A percentile compares a stretch with the other conserved stretches of the same genome.
Evolutionary conservation across 2,113 vertebrate genomes (phyloP).

Genomic region (Stictonetta naevosa): DNA sequence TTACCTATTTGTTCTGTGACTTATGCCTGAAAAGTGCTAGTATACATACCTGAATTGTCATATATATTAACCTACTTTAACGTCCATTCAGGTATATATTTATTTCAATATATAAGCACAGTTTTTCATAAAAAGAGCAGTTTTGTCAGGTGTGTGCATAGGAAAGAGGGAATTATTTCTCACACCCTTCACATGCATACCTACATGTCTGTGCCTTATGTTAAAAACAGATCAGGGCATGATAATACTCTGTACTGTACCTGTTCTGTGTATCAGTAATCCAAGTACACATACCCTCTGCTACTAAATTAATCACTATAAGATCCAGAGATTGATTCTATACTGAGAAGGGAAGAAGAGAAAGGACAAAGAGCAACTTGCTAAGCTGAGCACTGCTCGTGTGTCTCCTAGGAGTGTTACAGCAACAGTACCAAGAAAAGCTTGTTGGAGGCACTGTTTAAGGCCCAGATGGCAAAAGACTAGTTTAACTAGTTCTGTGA

Average conservation of each 20-base stretch:
- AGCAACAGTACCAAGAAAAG: neutral
- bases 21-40: neutral
- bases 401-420: neutral
- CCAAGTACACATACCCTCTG: neutral
- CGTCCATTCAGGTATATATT: fast-evolving
- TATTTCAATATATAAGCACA: neutral
- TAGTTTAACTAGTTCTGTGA: neutral
- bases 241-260: neutral
- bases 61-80: neutral
- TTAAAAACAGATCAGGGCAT: neutral
- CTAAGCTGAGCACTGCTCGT: neutral
- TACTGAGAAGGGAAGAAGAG: neutral
- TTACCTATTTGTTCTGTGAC: neutral
- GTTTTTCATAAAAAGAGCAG: neutral
- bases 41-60: neutral
- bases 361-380: neutral
- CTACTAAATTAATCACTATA: neutral
- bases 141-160: neutral
- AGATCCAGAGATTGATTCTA: neutral
- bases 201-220: fast-evolving
- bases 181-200: fast-evolving
- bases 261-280: neutral
- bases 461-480: neutral
- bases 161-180: neutral
- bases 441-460: neutral